Conservation (phyloP, 2,888 invertebrate genomes). For the Hydropsyche betteni region DNA sequence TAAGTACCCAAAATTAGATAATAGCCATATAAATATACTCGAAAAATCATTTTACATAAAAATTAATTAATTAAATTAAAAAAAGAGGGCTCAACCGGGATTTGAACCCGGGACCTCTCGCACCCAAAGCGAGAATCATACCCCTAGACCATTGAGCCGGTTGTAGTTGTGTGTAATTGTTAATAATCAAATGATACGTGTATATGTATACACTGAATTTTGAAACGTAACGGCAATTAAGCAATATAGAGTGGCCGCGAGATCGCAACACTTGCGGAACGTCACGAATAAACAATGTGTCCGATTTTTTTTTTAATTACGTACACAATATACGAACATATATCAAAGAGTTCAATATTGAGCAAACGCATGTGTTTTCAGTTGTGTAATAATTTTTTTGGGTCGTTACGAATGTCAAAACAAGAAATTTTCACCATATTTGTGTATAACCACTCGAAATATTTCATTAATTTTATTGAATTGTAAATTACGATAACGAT, state of each 20-base stretch:
- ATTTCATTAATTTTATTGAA: too few relatives aligned
- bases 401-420: background rate
- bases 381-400: background rate
- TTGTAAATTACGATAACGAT: too few relatives aligned
- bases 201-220: background rate
- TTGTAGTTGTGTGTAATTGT: background rate
- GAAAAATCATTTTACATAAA: too few relatives aligned
- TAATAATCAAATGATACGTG: background rate
- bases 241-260: background rate
- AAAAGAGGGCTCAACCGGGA: conserved; percentile 50
- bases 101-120: conserved; percentile 52
- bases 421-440: background rate
- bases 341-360: background rate
- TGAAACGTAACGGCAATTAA: too few relatives aligned
- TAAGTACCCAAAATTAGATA: too few relatives aligned
- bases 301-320: background rate
- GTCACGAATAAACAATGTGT: background rate
- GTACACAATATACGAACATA: background rate
- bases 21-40: too few relatives aligned
- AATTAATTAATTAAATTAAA: background rate
- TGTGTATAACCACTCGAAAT: too few relatives aligned
- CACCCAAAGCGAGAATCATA: conserved; percentile 52
- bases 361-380: background rate
- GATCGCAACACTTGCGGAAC: conserved; percentile 4
- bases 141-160: conserved; percentile 52